A percentile compares a stretch with the other conserved stretches of the same genome.
phyloP scores from a whole-genome alignment of 2,888 invertebrate species.

The Dolichopus griseipennis region DNA sequence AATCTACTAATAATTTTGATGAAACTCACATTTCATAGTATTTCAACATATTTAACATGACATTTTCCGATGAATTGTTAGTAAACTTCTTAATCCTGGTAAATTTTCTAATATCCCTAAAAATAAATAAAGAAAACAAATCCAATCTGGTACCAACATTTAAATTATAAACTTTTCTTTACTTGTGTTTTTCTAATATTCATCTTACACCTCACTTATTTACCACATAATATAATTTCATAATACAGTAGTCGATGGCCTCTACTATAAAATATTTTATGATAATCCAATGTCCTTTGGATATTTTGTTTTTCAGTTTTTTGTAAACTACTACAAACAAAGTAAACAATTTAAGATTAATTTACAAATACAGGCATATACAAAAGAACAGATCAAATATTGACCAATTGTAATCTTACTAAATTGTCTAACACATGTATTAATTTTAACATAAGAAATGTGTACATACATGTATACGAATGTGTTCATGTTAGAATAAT shows the following conservation, averaged over 20 bases:
- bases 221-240: background rate
- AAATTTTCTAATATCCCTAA: no score
- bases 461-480: no score
- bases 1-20: no score
- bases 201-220: no score
- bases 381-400: background rate
- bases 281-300: background rate
- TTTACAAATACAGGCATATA: background rate
- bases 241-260: background rate
- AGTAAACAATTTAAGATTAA: background rate
- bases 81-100: no score
- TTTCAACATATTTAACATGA: no score
- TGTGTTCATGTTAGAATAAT: background rate
- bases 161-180: no score
- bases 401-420: background rate
- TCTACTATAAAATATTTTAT: background rate
- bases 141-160: no score
- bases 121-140: no score
- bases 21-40: no score
- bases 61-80: no score
- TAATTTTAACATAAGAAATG: background rate
- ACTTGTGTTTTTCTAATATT: no score
- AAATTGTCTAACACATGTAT: background rate
- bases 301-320: background rate
- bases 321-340: background rate